These are phyloP conservation scores for Dusona sp. DNA, from an alignment of 2,888 invertebrate species.

Conservation along the genomic window DNA sequence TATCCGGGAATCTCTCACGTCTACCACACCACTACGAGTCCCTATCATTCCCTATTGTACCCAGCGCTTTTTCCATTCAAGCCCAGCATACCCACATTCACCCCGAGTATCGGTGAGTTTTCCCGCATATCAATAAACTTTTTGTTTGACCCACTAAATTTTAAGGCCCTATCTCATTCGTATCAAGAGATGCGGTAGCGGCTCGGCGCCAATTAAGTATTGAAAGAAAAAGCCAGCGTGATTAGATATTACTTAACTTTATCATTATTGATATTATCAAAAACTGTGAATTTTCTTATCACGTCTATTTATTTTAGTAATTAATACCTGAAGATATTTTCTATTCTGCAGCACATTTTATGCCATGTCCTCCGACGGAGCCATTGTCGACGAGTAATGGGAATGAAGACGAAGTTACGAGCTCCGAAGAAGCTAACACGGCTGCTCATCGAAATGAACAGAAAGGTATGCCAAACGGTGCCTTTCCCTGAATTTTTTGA, in stretches of 20 bases:
- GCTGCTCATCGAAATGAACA: slow-evolving; percentile 72
- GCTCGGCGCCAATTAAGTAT: too few relatives aligned
- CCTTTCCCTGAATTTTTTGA: neutral
- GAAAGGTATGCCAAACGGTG: slow-evolving; percentile 67
- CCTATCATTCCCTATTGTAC: slow-evolving; percentile 82
- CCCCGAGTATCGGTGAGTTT: slow-evolving; percentile 78
- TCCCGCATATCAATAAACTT: slow-evolving; percentile 44
- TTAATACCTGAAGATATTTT: neutral
- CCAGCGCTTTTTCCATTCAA: slow-evolving; percentile 83
- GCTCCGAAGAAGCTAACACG: slow-evolving; percentile 89
- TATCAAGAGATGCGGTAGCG: too few relatives aligned
- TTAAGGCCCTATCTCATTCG: too few relatives aligned
- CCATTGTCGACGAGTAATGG: slow-evolving; percentile 84
- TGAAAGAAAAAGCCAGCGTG: too few relatives aligned
- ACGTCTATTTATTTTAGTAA: neutral
- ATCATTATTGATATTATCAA: neutral
- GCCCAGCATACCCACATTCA: slow-evolving; percentile 79
- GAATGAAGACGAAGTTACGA: slow-evolving; percentile 91
- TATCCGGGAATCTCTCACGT: slow-evolving; percentile 83
- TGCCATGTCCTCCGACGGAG: slow-evolving; percentile 83
- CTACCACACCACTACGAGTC: slow-evolving; percentile 80
- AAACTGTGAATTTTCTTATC: neutral
- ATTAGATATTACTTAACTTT: neutral
- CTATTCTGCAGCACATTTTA: slow-evolving; percentile 82
- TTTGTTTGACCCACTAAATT: neutral